phyloP scores from a whole-genome alignment of 2,797 vertebrate species.

The Hozukius guyotensis region DNA sequence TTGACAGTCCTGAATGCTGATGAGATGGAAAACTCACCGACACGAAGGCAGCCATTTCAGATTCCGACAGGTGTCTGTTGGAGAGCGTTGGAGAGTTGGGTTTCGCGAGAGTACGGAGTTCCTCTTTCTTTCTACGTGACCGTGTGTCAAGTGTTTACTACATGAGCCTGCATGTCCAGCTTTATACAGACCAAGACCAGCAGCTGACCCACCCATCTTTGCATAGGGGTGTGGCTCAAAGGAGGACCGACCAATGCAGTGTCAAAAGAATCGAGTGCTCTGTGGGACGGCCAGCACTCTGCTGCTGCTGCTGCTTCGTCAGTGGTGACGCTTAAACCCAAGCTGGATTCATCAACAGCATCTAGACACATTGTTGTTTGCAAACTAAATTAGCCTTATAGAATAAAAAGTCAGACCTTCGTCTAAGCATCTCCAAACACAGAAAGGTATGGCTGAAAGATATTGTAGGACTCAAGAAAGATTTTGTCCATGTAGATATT shows the following conservation, averaged over 20 bases:
- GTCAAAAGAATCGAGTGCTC: slow-evolving; percentile 12
- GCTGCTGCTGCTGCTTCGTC: slow-evolving; percentile 31
- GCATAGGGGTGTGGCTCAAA: slow-evolving; percentile 59
- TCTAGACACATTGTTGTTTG: neutral
- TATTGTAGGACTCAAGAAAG: neutral
- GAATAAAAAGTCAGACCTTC: neutral
- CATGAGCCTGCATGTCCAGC: slow-evolving; percentile 36
- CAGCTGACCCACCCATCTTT: slow-evolving; percentile 65
- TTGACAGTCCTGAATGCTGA: slow-evolving; percentile 55
- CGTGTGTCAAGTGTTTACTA: slow-evolving; percentile 67
- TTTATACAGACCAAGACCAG: slow-evolving; percentile 72
- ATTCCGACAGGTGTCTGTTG: slow-evolving; percentile 63
- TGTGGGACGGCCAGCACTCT: slow-evolving; percentile 6
- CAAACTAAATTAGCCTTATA: neutral
- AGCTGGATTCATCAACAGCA: neutral
- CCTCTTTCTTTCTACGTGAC: slow-evolving; percentile 15
- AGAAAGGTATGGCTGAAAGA: neutral
- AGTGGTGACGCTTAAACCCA: neutral
- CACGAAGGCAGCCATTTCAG: slow-evolving; percentile 84
- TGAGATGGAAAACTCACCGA: slow-evolving; percentile 82
- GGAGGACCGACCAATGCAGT: slow-evolving; percentile 57
- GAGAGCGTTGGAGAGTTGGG: slow-evolving; percentile 27
- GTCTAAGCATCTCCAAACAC: neutral
- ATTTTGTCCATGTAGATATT: neutral
- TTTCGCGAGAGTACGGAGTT: slow-evolving; percentile 40